A percentile compares a stretch with the other conserved stretches of the same genome.
Evolutionary conservation across 2,113 vertebrate genomes (phyloP).

Genomic region (Siphamia tubifer): DNA sequence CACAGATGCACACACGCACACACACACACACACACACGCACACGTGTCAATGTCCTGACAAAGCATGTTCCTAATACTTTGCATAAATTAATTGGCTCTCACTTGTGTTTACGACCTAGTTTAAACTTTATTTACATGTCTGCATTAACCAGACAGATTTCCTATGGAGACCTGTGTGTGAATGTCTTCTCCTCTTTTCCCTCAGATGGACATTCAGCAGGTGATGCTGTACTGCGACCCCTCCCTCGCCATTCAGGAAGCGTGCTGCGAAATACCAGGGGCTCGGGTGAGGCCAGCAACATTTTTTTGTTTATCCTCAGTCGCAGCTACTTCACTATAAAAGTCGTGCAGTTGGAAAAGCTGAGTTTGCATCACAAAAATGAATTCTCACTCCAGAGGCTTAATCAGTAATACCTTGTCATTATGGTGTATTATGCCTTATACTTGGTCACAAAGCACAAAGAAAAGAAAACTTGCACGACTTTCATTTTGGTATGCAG

Average conservation of each 20-base stretch:
- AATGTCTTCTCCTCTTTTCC: neutral
- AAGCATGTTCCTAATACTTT: slow-evolving; percentile 25
- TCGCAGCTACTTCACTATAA: neutral
- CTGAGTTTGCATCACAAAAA: slow-evolving; percentile 5
- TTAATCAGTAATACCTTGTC: slow-evolving; percentile 3
- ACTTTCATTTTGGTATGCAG: neutral
- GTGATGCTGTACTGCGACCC: slow-evolving; percentile 90
- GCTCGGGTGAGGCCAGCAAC: slow-evolving; percentile 80
- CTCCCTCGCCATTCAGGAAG: slow-evolving; percentile 85
- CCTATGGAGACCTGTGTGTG: neutral
- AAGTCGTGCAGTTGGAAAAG: neutral
- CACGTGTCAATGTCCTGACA: neutral
- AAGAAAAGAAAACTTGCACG: neutral
- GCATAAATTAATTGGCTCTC: slow-evolving; percentile 36
- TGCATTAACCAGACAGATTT: slow-evolving; percentile 4
- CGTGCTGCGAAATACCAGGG: slow-evolving; percentile 91
- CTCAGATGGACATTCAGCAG: slow-evolving; percentile 92
- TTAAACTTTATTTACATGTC: slow-evolving; percentile 24
- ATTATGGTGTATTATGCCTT: neutral
- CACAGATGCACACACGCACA: neutral
- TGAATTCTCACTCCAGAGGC: slow-evolving; percentile 1
- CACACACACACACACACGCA: neutral
- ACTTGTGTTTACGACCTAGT: slow-evolving; percentile 28
- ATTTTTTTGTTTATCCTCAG: neutral
- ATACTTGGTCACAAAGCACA: neutral